Conservation (phyloP, 2,797 vertebrate species). For the Paedocypris micromegethes region DNA sequence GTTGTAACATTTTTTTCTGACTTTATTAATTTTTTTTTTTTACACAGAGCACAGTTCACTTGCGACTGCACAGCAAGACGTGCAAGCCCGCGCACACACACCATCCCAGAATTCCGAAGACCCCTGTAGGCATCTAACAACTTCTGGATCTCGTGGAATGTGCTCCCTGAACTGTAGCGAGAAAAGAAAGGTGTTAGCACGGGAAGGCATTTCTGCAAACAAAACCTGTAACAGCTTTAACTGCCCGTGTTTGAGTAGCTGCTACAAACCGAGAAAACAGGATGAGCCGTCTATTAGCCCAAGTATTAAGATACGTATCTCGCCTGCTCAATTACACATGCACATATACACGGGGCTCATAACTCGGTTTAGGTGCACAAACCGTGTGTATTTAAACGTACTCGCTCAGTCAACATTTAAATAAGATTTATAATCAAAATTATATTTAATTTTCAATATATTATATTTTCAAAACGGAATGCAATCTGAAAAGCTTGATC, state of each 20-base stretch:
- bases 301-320: conserved; percentile 18
- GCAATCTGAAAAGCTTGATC: conserved; percentile 21
- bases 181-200: conserved; percentile 72
- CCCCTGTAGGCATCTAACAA: conserved; percentile 86
- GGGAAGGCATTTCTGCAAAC: conserved; percentile 83
- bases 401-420: conserved; percentile 32
- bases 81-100: conserved; percentile 17
- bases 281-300: conserved; percentile 26
- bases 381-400: conserved; percentile 28
- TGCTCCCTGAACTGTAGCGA: conserved; percentile 94
- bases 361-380: conserved; percentile 7
- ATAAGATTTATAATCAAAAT: conserved; percentile 29
- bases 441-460: conserved; percentile 22
- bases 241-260: conserved; percentile 76
- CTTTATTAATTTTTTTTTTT: conserved; percentile 33
- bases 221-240: conserved; percentile 89
- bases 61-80: conserved; percentile 38
- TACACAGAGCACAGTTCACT: conserved; percentile 25
- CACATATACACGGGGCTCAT: conserved; percentile 8
- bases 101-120: conserved; percentile 79
- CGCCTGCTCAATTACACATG: conserved; percentile 9
- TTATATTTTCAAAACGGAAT: conserved; percentile 18
- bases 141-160: conserved; percentile 86
- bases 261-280: conserved; percentile 61
- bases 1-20: conserved; percentile 35